phyloP scores from a whole-genome alignment of 2,797 vertebrate species.

The Malurus leucopterus region DNA sequence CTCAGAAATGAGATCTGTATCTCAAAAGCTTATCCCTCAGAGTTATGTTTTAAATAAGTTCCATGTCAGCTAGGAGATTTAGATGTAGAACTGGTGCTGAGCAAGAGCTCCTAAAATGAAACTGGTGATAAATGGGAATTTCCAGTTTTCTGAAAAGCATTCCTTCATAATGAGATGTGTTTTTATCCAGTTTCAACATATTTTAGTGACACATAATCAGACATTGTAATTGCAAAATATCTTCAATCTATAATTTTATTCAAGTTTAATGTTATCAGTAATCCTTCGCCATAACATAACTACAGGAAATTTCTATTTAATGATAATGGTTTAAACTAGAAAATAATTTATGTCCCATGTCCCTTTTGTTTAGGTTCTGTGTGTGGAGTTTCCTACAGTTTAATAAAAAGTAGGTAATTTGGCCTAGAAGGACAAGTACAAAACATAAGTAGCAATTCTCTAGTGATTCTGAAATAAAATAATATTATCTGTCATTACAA shows the following conservation, averaged over 20 bases:
- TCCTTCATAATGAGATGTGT: not conserved
- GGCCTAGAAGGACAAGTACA: not conserved
- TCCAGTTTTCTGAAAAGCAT: not conserved
- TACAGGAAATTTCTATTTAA: constrained; percentile 18
- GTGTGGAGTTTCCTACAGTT: not conserved
- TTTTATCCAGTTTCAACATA: not conserved
- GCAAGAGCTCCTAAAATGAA: not conserved
- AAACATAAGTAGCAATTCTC: not conserved
- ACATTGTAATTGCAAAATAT: not conserved
- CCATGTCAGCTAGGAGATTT: not conserved
- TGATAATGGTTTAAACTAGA: not conserved
- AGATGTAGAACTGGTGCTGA: not conserved
- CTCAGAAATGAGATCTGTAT: constrained; percentile 14
- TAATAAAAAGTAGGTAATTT: constrained; percentile 8
- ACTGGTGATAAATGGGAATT: not conserved
- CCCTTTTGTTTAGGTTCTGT: not conserved
- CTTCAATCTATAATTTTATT: not conserved
- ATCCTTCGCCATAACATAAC: not conserved
- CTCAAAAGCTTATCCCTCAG: not conserved
- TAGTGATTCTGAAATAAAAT: not conserved
- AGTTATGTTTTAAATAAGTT: constrained; percentile 44
- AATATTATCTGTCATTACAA: not conserved
- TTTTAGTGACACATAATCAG: not conserved
- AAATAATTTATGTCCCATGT: not conserved
- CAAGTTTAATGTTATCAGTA: not conserved